Evolutionary conservation across 1,140 invertebrate genomes (phyloP), one percentile per base, ranked within the genome.

Genomic region (Monochamus saltuarius): DNA sequence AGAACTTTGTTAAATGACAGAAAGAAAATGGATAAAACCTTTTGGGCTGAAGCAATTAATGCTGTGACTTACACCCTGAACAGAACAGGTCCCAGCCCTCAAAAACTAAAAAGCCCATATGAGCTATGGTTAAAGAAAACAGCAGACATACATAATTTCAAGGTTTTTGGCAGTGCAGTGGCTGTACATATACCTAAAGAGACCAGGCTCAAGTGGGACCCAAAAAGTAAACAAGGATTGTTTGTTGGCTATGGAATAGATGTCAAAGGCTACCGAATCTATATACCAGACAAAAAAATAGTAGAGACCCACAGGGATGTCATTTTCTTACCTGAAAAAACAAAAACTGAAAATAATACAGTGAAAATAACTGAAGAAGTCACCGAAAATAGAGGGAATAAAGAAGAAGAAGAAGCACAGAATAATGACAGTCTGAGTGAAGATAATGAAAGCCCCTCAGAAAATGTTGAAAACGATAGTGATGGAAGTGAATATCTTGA

Each of bases 1-100:
- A 65, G 74, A 60, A 74, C 73, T 10, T 69, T 75, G 65, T 37
- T 78, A 35, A n/a, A 14, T 10, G 43, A 46, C 57, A 59, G 22
- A 6, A 58, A 42, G 39, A 54, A 59, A 10, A 52, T 78, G 14
- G 50, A 60, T 9, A 73, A 73, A 57, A 64, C 49, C 38, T 61
- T 75, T 40, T 80, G 75, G 74, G 77, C 72, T 6, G 77, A 79
- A 66, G 75, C 74, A 9, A 54, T 74, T 1, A 74, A 77, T 61
- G 76, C 70, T 11, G 71, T 75, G 11, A 72, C 62, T 1, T 76
- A 69, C 59, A 62, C 77, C 0, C 37, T 78, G 7, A 81, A 81
- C 62, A 64, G 71, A 52, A 76, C 75, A 8, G 72, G 74, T 17
- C 71, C 45, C 39, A 76, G 73, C 46, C 49, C 64, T 47, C 58